Evolutionary conservation across 2,888 invertebrate species (phyloP), one percentile per base, ranked within the genome.

Genomic region (Doris montereyensis): DNA sequence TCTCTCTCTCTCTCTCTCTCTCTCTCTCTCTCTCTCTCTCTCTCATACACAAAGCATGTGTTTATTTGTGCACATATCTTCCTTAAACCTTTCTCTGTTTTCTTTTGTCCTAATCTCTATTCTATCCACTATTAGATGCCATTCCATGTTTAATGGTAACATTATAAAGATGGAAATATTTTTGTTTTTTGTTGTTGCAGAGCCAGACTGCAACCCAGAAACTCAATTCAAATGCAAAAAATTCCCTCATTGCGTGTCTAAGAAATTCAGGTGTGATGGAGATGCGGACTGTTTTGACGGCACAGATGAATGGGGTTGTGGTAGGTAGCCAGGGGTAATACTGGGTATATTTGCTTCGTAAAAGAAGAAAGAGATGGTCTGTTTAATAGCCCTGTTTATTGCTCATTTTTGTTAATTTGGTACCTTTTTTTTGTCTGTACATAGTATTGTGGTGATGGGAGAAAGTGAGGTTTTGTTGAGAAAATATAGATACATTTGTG

Each of bases 271-370:
- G 13, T 90, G 90, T 85, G 88, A 90, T 35, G 85, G 86, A 0
- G 87, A 87, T 35, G 82, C 85, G 21, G 89, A 90, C 81, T 90
- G 90, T 79, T 80, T 84, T 1, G 89, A 88, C 75, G 84, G 85
- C 10, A 85, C 87, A 1, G 90, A 90, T 78, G 90, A 90, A 72
- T 79, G 79, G 26, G 67, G 78, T 21, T 87, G 85, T 77, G 26
- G 82, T 83, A 70, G 70, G 81, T 79, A 4, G n/a, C n/a, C 24
- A 8, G 17, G 35, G n/a, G 8, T 5, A 26, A n/a, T n/a, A n/a
- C n/a, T n/a, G n/a, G 24, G 4, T 68, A 3, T 72, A 5, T 35
- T 41, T 72, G 10, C 17, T 10, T 17, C 57, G 10, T 52, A 13
- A n/a, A n/a, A n/a, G n/a, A 30, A 57, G 17, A 1, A 24, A 17